Evolutionary conservation across 1,140 invertebrate genomes (phyloP), one percentile per base, ranked within the genome.

Genomic region (Drosophila subpulchrella): DNA sequence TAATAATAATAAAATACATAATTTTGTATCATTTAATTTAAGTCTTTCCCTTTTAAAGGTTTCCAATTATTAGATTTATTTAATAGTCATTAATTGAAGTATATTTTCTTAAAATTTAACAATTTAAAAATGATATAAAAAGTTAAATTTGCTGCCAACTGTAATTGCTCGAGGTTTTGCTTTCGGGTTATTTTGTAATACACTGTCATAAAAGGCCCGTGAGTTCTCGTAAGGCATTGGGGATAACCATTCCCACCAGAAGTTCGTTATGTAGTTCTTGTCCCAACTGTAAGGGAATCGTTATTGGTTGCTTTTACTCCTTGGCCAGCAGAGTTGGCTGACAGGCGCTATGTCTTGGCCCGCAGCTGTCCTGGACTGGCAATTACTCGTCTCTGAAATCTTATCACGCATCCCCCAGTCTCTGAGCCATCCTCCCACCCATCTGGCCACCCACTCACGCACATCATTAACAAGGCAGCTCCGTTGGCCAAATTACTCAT

Each of bases 381-480:
- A 76, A 82, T 82, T 82, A 82, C 58, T 80, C 72, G 41, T 36
- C 56, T 75, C 73, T 71, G 77, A 71, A 81, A 83, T 78, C 75
- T 75, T 78, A 83, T 79, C 75, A 79, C 59, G 80, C 72, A 81
- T 57, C 56, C 11, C 44, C 24, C 53, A 34, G 15, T 15, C 15
- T 11, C 17, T 10, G 3, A 15, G 1, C 5, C 30, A 6, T 24
- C 11, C 11, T 15, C 20, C 17, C 17, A 15, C 10, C 27, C 24
- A 17, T 6, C 41, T n/a, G 11, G 20, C 67, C 65, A 38, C 66
- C 48, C 36, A 60, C 36, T 58, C 81, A 81, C 61, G 75, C 66
- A 61, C 79, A 83, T 88, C 80, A 88, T 89, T 88, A 88, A 83
- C 75, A 79, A 73, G 79, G 62, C 79, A 77, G 67, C 71, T 67